A percentile compares a stretch with the other conserved stretches of the same genome.
phyloP scores from a whole-genome alignment of 2,888 invertebrate genomes.

The Sicus ferrugineus region DNA sequence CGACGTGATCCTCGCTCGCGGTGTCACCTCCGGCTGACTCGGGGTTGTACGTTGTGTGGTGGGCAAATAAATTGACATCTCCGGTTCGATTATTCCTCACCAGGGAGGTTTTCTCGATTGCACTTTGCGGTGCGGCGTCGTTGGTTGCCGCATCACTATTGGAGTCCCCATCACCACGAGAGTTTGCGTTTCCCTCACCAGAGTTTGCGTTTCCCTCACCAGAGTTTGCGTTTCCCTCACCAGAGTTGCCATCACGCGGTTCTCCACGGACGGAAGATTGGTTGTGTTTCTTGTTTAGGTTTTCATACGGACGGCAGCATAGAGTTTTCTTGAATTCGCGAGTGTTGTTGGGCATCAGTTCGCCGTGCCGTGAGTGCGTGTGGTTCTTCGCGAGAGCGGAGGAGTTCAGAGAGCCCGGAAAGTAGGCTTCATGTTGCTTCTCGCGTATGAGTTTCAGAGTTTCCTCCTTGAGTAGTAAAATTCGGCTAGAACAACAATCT shows the following conservation, averaged over 20 bases:
- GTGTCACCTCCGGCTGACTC: too few relatives aligned
- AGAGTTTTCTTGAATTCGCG: conserved; percentile 44
- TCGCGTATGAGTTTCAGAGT: conserved; percentile 52
- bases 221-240: too few relatives aligned
- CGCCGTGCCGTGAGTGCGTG: conserved; percentile 44
- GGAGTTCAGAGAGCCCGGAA: conserved; percentile 43
- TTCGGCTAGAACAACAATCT: conserved; percentile 64
- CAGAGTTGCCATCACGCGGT: not conserved
- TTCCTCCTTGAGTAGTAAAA: conserved; percentile 59
- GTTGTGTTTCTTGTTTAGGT: conserved; percentile 22
- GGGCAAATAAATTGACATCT: too few relatives aligned
- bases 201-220: too few relatives aligned
- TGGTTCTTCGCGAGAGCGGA: too few relatives aligned
- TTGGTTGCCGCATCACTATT: conserved; percentile 29
- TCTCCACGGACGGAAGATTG: not conserved
- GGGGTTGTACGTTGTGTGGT: too few relatives aligned
- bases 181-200: too few relatives aligned
- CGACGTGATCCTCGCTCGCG: too few relatives aligned
- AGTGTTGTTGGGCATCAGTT: conserved; percentile 46
- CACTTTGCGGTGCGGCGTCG: too few relatives aligned
- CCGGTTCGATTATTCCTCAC: too few relatives aligned
- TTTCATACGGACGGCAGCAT: conserved; percentile 30
- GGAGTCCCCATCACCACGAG: too few relatives aligned
- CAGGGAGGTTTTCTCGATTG: too few relatives aligned
- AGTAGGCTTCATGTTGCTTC: conserved; percentile 31